Percentiles rank a stretch among this genome's conserved stretches.
phyloP scores from a whole-genome alignment of 2,888 invertebrate species.

The Agriopis aurantiaria region DNA sequence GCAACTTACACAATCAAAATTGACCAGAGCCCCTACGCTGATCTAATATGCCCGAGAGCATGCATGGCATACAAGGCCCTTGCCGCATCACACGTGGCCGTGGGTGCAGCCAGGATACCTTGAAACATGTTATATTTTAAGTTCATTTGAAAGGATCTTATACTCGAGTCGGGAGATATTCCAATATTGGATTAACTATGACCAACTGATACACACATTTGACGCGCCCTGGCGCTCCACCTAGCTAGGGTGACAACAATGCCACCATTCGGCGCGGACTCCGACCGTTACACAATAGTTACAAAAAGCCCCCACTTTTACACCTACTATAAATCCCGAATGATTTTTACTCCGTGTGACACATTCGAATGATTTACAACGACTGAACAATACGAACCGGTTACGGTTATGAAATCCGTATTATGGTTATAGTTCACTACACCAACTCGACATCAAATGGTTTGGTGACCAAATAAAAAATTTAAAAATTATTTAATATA shows the following conservation, averaged over 20 bases:
- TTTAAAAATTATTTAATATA: too few relatives aligned
- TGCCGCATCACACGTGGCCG: too few relatives aligned
- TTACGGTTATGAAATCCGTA: constrained; percentile 72
- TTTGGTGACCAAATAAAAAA: not conserved
- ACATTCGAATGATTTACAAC: constrained; percentile 80
- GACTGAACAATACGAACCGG: constrained; percentile 74
- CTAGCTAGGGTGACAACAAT: constrained; percentile 56
- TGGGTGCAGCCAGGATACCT: too few relatives aligned
- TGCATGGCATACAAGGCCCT: too few relatives aligned
- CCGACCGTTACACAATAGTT: constrained; percentile 67
- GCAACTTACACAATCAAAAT: too few relatives aligned
- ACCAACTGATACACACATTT: constrained; percentile 31
- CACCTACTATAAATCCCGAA: constrained; percentile 73
- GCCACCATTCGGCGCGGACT: constrained; percentile 49
- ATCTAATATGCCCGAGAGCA: too few relatives aligned
- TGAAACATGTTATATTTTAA: too few relatives aligned
- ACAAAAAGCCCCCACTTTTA: constrained; percentile 66
- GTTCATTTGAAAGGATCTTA: too few relatives aligned
- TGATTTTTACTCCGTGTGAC: constrained; percentile 82
- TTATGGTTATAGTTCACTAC: constrained; percentile 15
- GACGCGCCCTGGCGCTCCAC: constrained; percentile 48
- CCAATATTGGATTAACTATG: not conserved
- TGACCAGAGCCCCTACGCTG: too few relatives aligned
- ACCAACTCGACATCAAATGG: not conserved
- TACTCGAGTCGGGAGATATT: too few relatives aligned